These are phyloP conservation scores for Drosophila neoperkinsi DNA, from an alignment of 2,888 invertebrate species.

Conservation along the genomic window DNA sequence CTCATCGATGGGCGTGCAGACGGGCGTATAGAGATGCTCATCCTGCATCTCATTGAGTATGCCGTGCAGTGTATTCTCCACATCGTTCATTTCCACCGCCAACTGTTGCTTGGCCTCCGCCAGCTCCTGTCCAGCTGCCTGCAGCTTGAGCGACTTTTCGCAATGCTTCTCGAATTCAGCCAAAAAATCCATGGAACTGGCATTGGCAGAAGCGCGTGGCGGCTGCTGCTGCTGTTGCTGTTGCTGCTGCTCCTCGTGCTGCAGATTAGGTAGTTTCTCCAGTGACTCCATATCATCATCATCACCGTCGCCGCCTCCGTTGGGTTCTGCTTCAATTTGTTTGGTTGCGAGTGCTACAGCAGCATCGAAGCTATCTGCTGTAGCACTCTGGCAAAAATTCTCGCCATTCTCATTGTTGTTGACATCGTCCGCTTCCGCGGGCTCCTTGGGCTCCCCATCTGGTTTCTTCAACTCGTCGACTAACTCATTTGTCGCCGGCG, in stretches of 20 bases:
- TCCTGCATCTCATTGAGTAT: constrained; percentile 83
- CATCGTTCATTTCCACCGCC: constrained; percentile 77
- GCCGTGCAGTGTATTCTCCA: constrained; percentile 80
- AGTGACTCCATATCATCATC: constrained; percentile 38
- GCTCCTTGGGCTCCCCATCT: constrained; percentile 27
- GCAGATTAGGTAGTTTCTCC: constrained; percentile 8
- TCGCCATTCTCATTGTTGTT: constrained; percentile 68
- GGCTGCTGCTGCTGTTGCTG: constrained; percentile 17
- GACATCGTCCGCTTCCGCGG: constrained; percentile 55
- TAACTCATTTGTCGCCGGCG: not conserved
- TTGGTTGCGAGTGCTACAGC: constrained; percentile 67
- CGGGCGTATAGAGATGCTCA: constrained; percentile 80
- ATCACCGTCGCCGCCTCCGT: not conserved
- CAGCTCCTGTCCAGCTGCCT: constrained; percentile 20
- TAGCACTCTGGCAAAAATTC: constrained; percentile 78
- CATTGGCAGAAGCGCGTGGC: constrained; percentile 16
- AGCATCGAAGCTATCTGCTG: constrained; percentile 78
- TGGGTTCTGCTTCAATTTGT: constrained; percentile 61
- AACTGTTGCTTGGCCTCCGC: constrained; percentile 63
- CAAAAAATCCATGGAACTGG: constrained; percentile 73
- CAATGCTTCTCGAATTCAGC: constrained; percentile 81
- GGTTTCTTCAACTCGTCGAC: not conserved
- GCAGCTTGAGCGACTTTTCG: constrained; percentile 54
- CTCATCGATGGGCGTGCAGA: constrained; percentile 75
- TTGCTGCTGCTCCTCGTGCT: constrained; percentile 13